These are phyloP conservation scores for Plusia festucae DNA, from an alignment of 2,888 invertebrate genomes.

Conservation along the genomic window DNA sequence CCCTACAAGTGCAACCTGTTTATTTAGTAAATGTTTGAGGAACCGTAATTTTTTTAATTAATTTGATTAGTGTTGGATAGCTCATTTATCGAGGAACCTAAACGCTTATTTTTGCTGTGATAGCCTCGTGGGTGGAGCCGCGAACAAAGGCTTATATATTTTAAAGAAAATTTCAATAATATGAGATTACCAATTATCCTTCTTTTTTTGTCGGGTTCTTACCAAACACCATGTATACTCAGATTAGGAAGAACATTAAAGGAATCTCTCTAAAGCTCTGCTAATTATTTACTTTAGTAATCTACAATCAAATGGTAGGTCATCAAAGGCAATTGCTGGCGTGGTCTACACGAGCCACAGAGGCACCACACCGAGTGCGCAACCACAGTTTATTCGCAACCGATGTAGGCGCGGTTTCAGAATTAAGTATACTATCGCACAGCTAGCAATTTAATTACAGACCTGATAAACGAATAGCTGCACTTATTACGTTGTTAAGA, in stretches of 20 bases:
- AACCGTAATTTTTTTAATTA: no score
- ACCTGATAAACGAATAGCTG: neutral
- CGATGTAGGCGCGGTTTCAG: conserved; percentile 10
- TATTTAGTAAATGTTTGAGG: no score
- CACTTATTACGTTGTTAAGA: neutral
- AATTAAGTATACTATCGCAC: conserved; percentile 10
- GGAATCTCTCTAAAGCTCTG: no score
- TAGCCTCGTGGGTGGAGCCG: no score
- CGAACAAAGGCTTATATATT: no score
- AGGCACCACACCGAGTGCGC: conserved; percentile 18
- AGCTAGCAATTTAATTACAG: conserved; percentile 3
- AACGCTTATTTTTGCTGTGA: no score
- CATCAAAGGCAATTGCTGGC: conserved; percentile 5
- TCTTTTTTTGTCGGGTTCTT: no score
- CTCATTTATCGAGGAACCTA: no score
- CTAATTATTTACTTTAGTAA: conserved; percentile 5
- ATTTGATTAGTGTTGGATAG: no score
- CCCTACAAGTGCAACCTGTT: neutral
- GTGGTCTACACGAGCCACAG: neutral
- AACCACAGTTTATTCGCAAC: conserved; percentile 31
- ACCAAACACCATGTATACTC: no score
- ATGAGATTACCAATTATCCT: no score
- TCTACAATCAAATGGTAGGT: neutral
- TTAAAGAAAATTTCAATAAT: no score
- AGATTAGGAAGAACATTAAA: neutral